Percentiles rank a stretch among this genome's conserved stretches.
Evolutionary conservation across 2,797 vertebrate genomes (phyloP).

Genomic region (Acanthurus leucopareius): DNA sequence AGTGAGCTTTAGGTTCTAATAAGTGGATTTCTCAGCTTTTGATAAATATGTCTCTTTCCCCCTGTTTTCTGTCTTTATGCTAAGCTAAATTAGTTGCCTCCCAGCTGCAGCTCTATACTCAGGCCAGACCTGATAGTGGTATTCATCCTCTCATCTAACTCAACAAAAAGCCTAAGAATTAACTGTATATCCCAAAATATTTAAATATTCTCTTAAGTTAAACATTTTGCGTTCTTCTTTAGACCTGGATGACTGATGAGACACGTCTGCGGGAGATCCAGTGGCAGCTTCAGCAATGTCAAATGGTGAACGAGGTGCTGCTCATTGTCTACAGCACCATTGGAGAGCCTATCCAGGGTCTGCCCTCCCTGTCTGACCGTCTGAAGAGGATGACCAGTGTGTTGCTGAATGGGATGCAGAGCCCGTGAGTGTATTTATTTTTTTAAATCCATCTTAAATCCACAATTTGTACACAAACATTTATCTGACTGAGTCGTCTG

Average conservation of each 20-base stretch:
- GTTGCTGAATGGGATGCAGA: slow-evolving; percentile 92
- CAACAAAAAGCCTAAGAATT: neutral
- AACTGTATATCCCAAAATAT: neutral
- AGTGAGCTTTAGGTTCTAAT: neutral
- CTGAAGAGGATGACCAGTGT: slow-evolving; percentile 91
- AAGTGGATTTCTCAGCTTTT: neutral
- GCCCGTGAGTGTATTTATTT: slow-evolving; percentile 84
- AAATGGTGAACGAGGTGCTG: slow-evolving; percentile 89
- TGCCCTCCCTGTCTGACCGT: slow-evolving; percentile 86
- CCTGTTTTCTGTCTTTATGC: neutral
- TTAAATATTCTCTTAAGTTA: neutral
- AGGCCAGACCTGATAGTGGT: no score
- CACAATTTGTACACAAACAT: slow-evolving; percentile 3
- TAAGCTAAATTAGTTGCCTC: neutral
- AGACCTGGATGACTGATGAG: slow-evolving; percentile 94
- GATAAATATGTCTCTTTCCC: no score
- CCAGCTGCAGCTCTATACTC: neutral
- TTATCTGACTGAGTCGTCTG: neutral
- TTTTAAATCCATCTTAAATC: neutral
- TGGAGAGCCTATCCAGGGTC: slow-evolving; percentile 86
- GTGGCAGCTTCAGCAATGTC: slow-evolving; percentile 87
- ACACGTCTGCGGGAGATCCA: slow-evolving; percentile 89
- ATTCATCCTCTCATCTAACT: no score
- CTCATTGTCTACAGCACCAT: slow-evolving; percentile 91
- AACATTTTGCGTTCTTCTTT: slow-evolving; percentile 19